phyloP scores from a whole-genome alignment of 2,888 invertebrate species.

The Atrina japonica region DNA sequence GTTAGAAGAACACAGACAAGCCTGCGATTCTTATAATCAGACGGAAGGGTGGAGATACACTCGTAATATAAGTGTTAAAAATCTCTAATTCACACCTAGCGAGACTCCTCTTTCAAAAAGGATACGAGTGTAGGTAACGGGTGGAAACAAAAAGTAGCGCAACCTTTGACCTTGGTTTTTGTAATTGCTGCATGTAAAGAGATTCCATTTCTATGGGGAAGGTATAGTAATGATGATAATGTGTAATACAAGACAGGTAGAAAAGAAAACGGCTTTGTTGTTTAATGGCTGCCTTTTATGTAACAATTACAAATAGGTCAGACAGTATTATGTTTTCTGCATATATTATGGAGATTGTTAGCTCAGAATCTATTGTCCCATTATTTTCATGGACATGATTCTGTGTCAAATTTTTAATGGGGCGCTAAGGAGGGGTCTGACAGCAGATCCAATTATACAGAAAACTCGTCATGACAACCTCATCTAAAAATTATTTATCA shows the following conservation, averaged over 20 bases:
- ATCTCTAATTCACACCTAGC: slow-evolving; percentile 3
- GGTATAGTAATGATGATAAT: background rate
- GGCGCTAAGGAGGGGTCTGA: too few relatives aligned
- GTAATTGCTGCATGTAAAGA: slow-evolving; percentile 1
- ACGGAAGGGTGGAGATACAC: slow-evolving; percentile 2
- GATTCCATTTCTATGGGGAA: background rate
- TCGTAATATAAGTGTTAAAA: background rate
- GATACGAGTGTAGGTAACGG: background rate
- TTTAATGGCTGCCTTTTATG: slow-evolving; percentile 1
- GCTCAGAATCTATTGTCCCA: too few relatives aligned
- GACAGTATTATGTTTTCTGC: slow-evolving; percentile 7
- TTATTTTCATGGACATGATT: too few relatives aligned
- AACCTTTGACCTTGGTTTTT: background rate
- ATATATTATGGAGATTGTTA: too few relatives aligned
- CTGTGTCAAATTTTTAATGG: too few relatives aligned
- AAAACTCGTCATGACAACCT: too few relatives aligned
- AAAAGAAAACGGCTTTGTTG: background rate
- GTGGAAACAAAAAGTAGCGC: background rate
- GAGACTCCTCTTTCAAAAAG: background rate
- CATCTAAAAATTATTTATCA: too few relatives aligned
- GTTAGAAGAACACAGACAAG: background rate
- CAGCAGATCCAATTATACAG: too few relatives aligned
- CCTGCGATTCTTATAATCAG: background rate
- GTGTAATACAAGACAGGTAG: background rate
- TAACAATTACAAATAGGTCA: slow-evolving; percentile 19